phyloP scores from a whole-genome alignment of 2,113 vertebrate species.

The Zosterops hypoxanthus region DNA sequence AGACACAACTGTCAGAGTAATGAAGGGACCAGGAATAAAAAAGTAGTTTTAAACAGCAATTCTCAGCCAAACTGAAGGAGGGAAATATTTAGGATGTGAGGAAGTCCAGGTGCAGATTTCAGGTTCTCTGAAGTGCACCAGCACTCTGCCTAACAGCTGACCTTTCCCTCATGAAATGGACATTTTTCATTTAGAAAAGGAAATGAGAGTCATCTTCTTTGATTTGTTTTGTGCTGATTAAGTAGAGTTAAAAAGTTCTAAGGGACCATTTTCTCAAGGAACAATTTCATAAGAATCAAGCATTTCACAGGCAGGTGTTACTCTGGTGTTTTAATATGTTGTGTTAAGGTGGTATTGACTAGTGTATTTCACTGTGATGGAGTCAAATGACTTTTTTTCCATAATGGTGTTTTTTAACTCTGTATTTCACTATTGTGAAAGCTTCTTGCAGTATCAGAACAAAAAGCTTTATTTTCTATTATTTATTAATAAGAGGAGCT shows the following conservation, averaged over 20 bases:
- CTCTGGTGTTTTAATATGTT: neutral
- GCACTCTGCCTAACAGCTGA: conserved; percentile 11
- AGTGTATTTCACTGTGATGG: neutral
- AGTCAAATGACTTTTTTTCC: neutral
- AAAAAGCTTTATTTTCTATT: neutral
- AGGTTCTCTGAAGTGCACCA: conserved; percentile 26
- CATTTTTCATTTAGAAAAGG: conserved; percentile 62
- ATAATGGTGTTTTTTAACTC: neutral
- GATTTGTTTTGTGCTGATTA: conserved; percentile 19
- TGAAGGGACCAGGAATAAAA: neutral
- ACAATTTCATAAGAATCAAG: neutral
- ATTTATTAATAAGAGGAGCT: neutral
- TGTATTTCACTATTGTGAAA: neutral
- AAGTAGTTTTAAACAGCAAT: neutral
- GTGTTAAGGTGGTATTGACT: conserved; percentile 1
- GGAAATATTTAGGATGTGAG: neutral
- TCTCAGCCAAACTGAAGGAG: neutral
- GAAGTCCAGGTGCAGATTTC: conserved; percentile 46
- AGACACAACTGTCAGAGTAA: neutral
- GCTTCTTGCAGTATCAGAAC: neutral
- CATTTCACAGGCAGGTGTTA: conserved; percentile 3
- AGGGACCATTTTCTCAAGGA: conserved; percentile 6
- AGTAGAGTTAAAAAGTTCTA: neutral
- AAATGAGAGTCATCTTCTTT: conserved; percentile 58
- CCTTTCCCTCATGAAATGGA: conserved; percentile 42